These are phyloP conservation scores for Protaetia brevitarsis DNA, from an alignment of 1,140 invertebrate genomes.

Conservation along the genomic window DNA sequence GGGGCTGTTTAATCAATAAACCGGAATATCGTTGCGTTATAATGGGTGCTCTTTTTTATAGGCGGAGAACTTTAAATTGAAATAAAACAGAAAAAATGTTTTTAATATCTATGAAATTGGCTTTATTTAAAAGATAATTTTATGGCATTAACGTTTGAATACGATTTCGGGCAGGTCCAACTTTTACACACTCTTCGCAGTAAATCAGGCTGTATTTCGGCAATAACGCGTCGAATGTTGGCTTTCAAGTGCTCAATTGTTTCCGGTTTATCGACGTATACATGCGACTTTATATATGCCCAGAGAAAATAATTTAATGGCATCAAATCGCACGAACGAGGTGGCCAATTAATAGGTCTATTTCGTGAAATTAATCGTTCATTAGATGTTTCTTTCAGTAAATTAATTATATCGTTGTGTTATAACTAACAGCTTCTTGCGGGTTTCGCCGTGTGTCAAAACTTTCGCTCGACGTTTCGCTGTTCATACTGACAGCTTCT, in stretches of 20 bases:
- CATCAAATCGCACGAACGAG: no score
- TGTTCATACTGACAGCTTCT: no score
- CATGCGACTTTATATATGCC: no score
- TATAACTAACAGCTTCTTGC: not conserved
- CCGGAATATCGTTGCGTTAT: no score
- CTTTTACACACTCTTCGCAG: not conserved
- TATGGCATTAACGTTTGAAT: no score
- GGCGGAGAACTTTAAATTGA: not conserved
- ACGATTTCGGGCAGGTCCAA: not conserved
- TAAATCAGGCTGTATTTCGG: not conserved
- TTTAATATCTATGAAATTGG: not conserved
- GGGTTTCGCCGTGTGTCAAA: not conserved
- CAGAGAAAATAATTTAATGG: no score
- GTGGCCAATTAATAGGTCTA: no score
- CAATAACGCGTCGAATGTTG: not conserved
- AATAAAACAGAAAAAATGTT: not conserved
- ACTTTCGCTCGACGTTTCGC: no score
- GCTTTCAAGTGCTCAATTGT: not conserved
- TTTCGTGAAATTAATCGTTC: no score
- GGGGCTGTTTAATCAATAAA: no score
- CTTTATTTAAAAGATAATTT: not conserved
- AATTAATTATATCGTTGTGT: not conserved
- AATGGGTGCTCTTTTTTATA: no score
- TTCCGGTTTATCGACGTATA: not conserved
- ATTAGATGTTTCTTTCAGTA: no score